Conservation (phyloP, 2,113 vertebrate species). For the Atlantisia rogersi region DNA sequence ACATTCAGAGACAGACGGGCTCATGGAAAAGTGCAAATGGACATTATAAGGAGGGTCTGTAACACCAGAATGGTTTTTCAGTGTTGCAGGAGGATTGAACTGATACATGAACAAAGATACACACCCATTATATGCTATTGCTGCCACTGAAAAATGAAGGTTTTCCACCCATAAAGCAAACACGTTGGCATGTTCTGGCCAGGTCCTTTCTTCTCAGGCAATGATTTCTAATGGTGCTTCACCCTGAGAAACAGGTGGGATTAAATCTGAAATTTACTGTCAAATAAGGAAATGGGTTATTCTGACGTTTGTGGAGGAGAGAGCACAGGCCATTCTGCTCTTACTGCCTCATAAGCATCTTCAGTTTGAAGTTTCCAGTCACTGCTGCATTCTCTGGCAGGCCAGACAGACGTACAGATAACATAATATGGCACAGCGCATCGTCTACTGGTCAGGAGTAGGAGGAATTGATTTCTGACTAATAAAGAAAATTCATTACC, state of each 20-base stretch:
- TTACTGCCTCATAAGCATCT: neutral
- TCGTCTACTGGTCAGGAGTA: slow-evolving; percentile 32
- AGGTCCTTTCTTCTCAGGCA: neutral
- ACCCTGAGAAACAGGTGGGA: neutral
- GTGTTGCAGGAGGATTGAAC: neutral
- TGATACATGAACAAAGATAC: neutral
- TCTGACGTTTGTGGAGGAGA: neutral
- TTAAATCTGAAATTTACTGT: neutral
- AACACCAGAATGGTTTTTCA: neutral
- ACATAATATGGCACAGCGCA: neutral
- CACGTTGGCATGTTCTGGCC: neutral
- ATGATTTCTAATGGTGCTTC: neutral
- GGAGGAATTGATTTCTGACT: slow-evolving; percentile 62
- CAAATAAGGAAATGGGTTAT: neutral
- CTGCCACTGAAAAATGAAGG: neutral
- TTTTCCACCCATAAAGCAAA: neutral
- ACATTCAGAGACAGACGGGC: rapidly evolving
- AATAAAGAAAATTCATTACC: slow-evolving; percentile 57
- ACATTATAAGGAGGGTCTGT: neutral
- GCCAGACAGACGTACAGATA: neutral
- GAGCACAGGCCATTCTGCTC: neutral
- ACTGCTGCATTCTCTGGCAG: neutral
- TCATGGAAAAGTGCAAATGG: neutral
- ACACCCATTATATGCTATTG: neutral
- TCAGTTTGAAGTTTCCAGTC: neutral